Evolutionary conservation across 1,140 invertebrate species (phyloP), one percentile per base, ranked within the genome.

Genomic region (Eupristina koningsbergeri): DNA sequence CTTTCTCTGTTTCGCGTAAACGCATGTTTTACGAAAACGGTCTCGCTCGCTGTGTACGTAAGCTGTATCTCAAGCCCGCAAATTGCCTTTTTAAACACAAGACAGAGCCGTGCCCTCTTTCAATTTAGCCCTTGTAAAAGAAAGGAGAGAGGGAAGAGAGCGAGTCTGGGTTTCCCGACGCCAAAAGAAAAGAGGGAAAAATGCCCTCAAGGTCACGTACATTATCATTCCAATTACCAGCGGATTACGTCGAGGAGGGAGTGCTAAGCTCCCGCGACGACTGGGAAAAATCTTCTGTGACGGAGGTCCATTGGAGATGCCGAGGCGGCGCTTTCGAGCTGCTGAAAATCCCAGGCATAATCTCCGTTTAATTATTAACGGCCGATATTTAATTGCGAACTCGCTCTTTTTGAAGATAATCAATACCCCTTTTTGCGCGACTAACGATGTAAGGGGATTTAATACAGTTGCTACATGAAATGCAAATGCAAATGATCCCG

Each of bases 41-140:
- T 7, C 53, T 11, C 15, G 11, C 29, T 91, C 85, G 87, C 89
- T 87, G 91, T 91, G 91, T 92, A 91, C 89, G 91, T 90, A 91
- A 89, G 90, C 89, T 89, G 90, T 91, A 91, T 91, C 89, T 91
- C 89, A 90, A 88, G 88, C 88, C 88, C 89, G 90, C 90, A 91
- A 92, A 92, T 92, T 91, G 90, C 90, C 89, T 91, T 92, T 92
- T 92, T 92, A 91, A 91, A 91, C 90, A 90, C 89, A 90, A 90
- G 90, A 91, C 89, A 89, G 90, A 89, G 88, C 89, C 89, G 88
- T 91, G 87, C 90, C 89, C 89, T 89, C 91, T 91, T 92, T 92
- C 91, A 91, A 91, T 92, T 92, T 91, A 90, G 88, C 90, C 80
- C 71, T 74, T 53, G 39, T 9, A 9, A 39, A 29, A 58, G 45